Evolutionary conservation across 2,113 vertebrate genomes (phyloP), one percentile per base, ranked within the genome.

Genomic region (Percopsis transmontana): DNA sequence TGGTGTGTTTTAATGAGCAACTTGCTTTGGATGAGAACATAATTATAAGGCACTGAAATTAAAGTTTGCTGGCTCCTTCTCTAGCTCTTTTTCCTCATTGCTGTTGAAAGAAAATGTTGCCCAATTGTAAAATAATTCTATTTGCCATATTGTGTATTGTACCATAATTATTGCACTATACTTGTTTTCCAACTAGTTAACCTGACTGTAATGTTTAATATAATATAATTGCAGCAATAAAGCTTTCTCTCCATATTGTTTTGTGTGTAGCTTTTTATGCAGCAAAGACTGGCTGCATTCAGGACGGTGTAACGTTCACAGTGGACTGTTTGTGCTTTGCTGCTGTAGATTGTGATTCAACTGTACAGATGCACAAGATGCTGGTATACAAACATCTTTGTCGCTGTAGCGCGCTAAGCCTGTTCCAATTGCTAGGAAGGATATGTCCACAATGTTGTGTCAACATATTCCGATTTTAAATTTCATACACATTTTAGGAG

Each of bases 191-290:
- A 88, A 87, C 72, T 75, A 85, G 81, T 86, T 85, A 81, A 70
- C 79, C 83, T 81, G 85, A 88, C 70, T 81, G 87, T 88, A 89
- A 85, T 84, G 80, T 90, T 88, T 87, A 78, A 83, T 89, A 89
- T 90, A 81, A 88, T 89, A 87, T n/a, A n/a, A n/a, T n/a, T 76
- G 83, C 83, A 89, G 91, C 91, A 93, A 93, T 93, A 93, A 93
- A 92, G 85, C 84, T 85, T 88, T 87, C 76, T 88, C 82, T 84
- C 72, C 82, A 87, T 52, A 27, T 64, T 50, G 45, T 55, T 15
- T 53, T 20, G 18, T 55, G 53, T 33, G 21, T 15, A 16, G 21
- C 13, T 27, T 33, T 33, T 7, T 33, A 33, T 33, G 5, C 27
- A 33, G 5, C 27, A 33, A 33, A 33, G 27, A n/a, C n/a, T n/a